Evolutionary conservation across 2,888 invertebrate species (phyloP).

Genomic region (Timema podura): DNA sequence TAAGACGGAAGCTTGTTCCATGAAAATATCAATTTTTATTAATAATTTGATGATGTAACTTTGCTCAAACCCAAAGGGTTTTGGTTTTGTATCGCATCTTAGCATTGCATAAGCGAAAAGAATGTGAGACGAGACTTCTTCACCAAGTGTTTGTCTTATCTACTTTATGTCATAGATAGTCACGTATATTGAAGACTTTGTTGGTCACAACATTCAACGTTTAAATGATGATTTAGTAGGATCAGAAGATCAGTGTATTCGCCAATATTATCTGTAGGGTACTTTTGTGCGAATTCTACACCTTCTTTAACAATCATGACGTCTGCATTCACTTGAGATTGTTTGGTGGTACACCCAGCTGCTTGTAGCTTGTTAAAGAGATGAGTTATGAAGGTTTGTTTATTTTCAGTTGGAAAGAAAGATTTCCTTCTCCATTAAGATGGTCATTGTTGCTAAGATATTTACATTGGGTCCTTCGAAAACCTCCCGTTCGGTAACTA

Average conservation of each 20-base stretch:
- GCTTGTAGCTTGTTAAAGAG: constrained; percentile 1
- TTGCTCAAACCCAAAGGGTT: not conserved
- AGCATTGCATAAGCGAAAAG: constrained; percentile 6
- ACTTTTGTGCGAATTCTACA: constrained; percentile 1
- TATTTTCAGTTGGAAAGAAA: constrained; percentile 1
- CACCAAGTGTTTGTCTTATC: not conserved
- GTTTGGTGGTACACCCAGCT: constrained; percentile 16
- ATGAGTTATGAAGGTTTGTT: not conserved
- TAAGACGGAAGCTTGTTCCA: not conserved
- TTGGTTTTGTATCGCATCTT: not conserved
- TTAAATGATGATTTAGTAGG: not conserved
- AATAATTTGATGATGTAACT: not conserved
- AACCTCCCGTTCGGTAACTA: not conserved
- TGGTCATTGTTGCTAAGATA: constrained; percentile 1
- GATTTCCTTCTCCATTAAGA: not conserved
- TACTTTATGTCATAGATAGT: not conserved
- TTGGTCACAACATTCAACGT: not conserved
- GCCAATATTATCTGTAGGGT: not conserved
- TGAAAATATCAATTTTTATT: not conserved
- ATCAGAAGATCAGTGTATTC: not conserved
- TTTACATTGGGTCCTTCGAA: not conserved
- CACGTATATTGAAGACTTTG: not conserved
- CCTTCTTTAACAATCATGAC: too few species aligned
- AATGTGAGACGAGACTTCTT: constrained; percentile 12
- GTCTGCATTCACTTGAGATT: constrained; percentile 1